Conservation (phyloP, 2,113 vertebrate genomes). For the Nothobranchius kuhntae region DNA sequence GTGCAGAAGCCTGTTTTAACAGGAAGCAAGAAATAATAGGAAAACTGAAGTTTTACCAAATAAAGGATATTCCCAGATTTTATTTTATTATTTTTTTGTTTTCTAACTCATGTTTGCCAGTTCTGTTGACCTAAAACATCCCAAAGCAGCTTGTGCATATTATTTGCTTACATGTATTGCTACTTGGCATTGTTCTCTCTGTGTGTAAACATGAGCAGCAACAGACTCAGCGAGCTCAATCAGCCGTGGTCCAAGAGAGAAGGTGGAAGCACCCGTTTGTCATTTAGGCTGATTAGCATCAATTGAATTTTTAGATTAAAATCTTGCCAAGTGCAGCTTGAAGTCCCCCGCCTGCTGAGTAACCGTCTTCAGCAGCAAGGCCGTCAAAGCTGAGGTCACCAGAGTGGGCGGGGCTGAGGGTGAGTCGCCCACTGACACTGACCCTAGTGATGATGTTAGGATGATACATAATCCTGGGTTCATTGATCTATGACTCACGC, state of each 20-base stretch:
- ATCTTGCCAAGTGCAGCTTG: conserved; percentile 45
- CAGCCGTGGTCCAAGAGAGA: conserved; percentile 1
- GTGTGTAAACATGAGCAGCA: not conserved
- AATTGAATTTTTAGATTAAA: conserved; percentile 55
- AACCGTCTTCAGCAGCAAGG: conserved; percentile 16
- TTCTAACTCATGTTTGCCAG: not conserved
- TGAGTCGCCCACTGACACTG: conserved; percentile 23
- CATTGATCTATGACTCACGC: conserved; percentile 65
- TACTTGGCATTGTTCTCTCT: not conserved
- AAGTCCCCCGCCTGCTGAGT: conserved; percentile 42
- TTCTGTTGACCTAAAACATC: not conserved
- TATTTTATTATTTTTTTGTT: not conserved
- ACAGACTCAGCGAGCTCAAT: conserved; percentile 4
- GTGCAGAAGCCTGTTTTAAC: not conserved
- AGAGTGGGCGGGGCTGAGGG: conserved; percentile 13
- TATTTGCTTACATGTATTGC: not conserved
- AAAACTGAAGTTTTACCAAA: fast-evolving
- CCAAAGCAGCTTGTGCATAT: conserved; percentile 4
- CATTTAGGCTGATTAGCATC: conserved; percentile 44
- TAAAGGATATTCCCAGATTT: too few relatives aligned
- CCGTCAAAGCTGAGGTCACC: not conserved
- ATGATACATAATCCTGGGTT: conserved; percentile 76
- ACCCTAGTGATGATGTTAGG: conserved; percentile 68
- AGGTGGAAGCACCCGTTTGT: conserved; percentile 23
- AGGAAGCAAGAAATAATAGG: not conserved